Percentiles rank a stretch among this genome's conserved stretches.
Conservation (phyloP, 2,113 vertebrate genomes). For the Erythrocercus mccallii region DNA sequence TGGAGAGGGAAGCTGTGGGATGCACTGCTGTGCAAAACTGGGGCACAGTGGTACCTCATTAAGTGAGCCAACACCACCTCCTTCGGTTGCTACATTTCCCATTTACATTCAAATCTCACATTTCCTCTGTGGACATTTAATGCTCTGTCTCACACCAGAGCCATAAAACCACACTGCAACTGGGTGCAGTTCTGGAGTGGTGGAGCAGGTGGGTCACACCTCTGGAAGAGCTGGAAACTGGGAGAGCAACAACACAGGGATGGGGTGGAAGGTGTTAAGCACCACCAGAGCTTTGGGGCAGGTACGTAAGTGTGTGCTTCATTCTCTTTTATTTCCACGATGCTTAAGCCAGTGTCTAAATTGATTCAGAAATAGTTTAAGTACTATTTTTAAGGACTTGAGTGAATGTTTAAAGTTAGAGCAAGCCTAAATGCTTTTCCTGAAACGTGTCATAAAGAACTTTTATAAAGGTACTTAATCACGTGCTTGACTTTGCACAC, state of each 20-base stretch:
- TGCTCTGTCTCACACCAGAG: not conserved
- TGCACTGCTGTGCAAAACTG: not conserved
- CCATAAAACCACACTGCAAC: not conserved
- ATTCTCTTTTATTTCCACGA: not conserved
- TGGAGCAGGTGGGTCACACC: not conserved
- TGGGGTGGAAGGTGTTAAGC: not conserved
- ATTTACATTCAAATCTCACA: not conserved
- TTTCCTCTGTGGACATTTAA: not conserved
- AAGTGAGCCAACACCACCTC: not conserved
- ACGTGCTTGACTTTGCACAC: not conserved
- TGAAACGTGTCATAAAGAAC: not conserved
- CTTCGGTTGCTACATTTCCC: not conserved
- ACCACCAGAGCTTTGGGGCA: not conserved
- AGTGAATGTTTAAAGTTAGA: not conserved
- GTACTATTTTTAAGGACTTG: not conserved
- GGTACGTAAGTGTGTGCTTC: not conserved
- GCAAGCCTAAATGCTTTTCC: not conserved
- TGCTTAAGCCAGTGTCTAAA: not conserved
- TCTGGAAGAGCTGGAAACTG: not conserved
- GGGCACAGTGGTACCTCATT: not conserved
- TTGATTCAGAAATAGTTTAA: not conserved
- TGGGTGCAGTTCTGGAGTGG: not conserved
- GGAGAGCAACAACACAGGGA: not conserved
- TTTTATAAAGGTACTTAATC: not conserved
- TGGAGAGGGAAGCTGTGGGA: not conserved